Base-by-base conservation (phyloP, 1,140 invertebrate genomes). In the Diachasma alloeum region DNA sequence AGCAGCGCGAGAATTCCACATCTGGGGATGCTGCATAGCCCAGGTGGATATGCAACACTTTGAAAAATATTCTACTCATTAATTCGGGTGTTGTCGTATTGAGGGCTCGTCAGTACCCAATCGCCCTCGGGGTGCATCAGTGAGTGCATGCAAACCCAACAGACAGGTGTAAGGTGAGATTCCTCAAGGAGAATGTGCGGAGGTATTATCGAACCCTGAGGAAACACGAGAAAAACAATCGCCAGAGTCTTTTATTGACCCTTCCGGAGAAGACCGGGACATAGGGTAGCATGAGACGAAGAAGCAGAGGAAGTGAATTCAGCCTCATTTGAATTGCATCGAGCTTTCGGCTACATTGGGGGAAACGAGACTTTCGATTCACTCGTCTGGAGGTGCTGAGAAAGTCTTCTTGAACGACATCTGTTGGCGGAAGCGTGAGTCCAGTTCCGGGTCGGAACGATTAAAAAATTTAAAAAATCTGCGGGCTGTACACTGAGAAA, bases 1-100 rank as follows among this genome's bases (percentile, higher is more conserved):
- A 74, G 67, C 56, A 74, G 48, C 53, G 48, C 67, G 46, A 56
- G 48, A 19, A 59, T 75, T 78, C 44, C 73, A 44, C 77, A 59
- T 46, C 63, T 53, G 71, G 48, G 72, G 72, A 72, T 56, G 56
- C 26, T 26, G 9, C 39, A 31, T 31, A 2, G 9, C 9, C 10
- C 39, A 42, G 39, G 39, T 42, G 10, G 13, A 42, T 11, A 11
- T 42, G 9, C 4, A 42, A 11, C 10, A 42, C 39, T 13, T 13
- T 13, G 39, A 42, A 42, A 42, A 42, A 42, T 11, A 42, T 13
- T 42, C 39, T 2, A 42, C 4, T 42, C 10, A 42, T 42, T 42
- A 42, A 42, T 13, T 13, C 2, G 6, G 2, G 6, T 6, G 2
- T 6, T 31, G 31, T 2, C 31, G n/a, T n/a, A n/a, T n/a, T n/a